Evolutionary conservation across 2,888 invertebrate genomes (phyloP).

Genomic region (Agrochola lychnidis): DNA sequence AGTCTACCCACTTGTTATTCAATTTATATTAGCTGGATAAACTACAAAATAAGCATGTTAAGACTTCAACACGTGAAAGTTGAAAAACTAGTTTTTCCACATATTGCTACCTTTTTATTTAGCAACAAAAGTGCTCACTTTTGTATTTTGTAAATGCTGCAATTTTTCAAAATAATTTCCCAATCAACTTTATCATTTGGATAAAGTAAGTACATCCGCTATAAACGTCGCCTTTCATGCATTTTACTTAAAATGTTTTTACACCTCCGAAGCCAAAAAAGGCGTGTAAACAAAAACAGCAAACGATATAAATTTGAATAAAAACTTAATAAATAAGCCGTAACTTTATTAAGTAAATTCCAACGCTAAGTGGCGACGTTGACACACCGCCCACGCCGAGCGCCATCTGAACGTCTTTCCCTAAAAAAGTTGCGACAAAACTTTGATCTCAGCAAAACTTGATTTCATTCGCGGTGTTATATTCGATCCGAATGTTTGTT

Average conservation of each 20-base stretch:
- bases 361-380: constrained; percentile 47
- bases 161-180: background rate
- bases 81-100: constrained; percentile 12
- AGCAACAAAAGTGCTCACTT: background rate
- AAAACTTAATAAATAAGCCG: constrained; percentile 42
- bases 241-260: constrained; percentile 4
- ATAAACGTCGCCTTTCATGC: constrained; percentile 22
- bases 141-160: background rate
- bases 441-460: constrained; percentile 73
- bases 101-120: background rate
- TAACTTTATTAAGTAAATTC: constrained; percentile 48
- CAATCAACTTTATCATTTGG: background rate
- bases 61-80: constrained; percentile 15
- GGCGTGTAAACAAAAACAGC: constrained; percentile 21
- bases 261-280: constrained; percentile 10
- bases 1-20: background rate
- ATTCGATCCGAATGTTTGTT: constrained; percentile 84
- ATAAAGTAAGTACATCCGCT: constrained; percentile 14
- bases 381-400: constrained; percentile 46
- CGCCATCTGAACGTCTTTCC: constrained; percentile 39
- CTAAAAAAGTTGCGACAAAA: constrained; percentile 70
- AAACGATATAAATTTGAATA: constrained; percentile 32
- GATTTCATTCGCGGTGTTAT: constrained; percentile 71
- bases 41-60: background rate
- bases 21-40: background rate